Evolutionary conservation across 2,113 vertebrate species (phyloP).

Genomic region (Upupa epops): DNA sequence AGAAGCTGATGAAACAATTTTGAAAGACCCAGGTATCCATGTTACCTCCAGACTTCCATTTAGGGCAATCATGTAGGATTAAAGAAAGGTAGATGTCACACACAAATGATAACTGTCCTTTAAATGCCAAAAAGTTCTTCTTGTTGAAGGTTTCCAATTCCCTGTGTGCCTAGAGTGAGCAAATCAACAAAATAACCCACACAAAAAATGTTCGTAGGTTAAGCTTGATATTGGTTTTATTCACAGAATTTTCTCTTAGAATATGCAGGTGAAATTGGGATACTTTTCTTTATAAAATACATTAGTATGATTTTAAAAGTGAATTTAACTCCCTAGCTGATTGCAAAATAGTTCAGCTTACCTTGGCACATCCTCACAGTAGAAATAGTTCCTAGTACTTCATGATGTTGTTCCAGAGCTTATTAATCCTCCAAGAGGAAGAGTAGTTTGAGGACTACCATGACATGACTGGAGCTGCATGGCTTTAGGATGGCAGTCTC

Average conservation of each 20-base stretch:
- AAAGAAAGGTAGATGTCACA: background rate
- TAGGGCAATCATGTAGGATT: background rate
- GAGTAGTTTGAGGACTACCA: background rate
- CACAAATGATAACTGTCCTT: background rate
- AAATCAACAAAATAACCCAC: background rate
- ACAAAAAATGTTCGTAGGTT: background rate
- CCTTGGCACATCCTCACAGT: background rate
- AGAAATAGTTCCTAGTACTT: background rate
- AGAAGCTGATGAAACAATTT: conserved; percentile 25
- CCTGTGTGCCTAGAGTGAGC: background rate
- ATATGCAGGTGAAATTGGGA: background rate
- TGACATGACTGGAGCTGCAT: background rate
- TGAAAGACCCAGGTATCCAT: conserved; percentile 2
- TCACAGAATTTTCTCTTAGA: background rate
- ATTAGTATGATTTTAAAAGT: background rate
- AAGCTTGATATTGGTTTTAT: background rate
- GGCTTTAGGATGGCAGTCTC: background rate
- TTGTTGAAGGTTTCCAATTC: background rate
- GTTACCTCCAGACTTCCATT: conserved; percentile 13
- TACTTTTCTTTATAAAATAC: background rate
- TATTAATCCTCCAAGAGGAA: background rate
- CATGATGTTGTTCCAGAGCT: background rate
- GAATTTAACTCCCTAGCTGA: background rate
- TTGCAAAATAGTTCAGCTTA: background rate
- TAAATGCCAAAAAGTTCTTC: background rate